Conservation (phyloP, 1,140 invertebrate species). For the Eciton burchellii region DNA sequence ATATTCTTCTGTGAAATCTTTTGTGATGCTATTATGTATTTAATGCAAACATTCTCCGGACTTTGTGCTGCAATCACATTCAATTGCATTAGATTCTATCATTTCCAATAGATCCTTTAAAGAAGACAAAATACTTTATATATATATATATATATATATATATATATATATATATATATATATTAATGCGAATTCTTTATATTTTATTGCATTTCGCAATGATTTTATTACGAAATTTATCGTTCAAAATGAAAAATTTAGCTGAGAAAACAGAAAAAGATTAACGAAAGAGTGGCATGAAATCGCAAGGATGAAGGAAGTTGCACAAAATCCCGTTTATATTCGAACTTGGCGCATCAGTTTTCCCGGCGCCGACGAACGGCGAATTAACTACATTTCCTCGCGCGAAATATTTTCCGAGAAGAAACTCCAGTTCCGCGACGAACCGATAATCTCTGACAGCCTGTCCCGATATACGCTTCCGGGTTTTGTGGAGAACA, state of each 20-base stretch:
- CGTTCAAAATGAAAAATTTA: not conserved
- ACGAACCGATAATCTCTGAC: constrained; percentile 41
- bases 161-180: too few relatives aligned
- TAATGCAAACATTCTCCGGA: not conserved
- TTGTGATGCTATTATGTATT: not conserved
- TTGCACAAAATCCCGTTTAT: constrained; percentile 25
- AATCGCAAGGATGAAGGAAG: constrained; percentile 11
- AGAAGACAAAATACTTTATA: not conserved
- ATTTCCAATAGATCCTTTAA: not conserved
- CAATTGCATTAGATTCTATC: not conserved
- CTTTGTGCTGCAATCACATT: not conserved
- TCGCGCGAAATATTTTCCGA: constrained; percentile 13
- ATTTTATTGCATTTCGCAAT: not conserved
- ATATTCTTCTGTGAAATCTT: constrained; percentile 8
- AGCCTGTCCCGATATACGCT: constrained; percentile 14
- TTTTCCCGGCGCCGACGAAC: not conserved
- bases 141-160: too few relatives aligned
- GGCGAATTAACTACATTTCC: constrained; percentile 34
- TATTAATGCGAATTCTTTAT: not conserved
- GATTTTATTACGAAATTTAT: not conserved
- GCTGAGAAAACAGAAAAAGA: not conserved
- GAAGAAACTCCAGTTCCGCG: constrained; percentile 8
- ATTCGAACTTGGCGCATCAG: not conserved
- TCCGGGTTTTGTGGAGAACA: not conserved
- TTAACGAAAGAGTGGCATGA: constrained; percentile 8